These are phyloP conservation scores for Aramus guarauna DNA, from an alignment of 2,113 vertebrate species.

Conservation along the genomic window DNA sequence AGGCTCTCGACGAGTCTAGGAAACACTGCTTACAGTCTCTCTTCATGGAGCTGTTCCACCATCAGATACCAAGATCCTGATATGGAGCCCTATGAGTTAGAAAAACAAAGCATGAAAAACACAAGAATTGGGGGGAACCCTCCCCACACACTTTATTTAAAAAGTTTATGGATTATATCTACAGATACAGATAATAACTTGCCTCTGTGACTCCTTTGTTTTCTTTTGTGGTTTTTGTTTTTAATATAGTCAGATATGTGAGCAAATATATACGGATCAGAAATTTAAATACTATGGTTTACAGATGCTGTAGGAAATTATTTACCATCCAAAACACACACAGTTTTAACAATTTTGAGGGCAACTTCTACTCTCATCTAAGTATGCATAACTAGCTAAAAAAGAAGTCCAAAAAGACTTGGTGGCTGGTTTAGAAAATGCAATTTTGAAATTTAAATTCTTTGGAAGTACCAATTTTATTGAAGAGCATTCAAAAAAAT, in stretches of 20 bases:
- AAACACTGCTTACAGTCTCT: neutral
- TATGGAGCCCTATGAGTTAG: neutral
- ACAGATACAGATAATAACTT: neutral
- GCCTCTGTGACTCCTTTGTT: neutral
- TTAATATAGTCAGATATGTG: neutral
- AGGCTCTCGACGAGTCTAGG: neutral
- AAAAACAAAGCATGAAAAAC: slow-evolving; percentile 5
- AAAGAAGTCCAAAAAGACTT: neutral
- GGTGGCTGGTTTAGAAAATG: neutral
- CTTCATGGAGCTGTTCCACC: neutral
- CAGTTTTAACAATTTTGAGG: neutral
- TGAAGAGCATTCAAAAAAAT: neutral
- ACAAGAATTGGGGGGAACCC: neutral
- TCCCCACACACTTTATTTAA: neutral
- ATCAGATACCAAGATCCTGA: neutral
- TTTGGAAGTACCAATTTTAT: neutral
- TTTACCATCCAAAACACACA: neutral
- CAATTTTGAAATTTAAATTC: neutral
- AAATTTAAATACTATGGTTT: neutral
- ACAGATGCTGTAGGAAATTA: neutral
- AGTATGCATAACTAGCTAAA: neutral
- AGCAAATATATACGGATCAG: neutral
- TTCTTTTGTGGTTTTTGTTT: neutral
- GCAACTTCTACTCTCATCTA: neutral
- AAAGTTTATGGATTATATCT: neutral